A percentile compares a stretch with the other conserved stretches of the same genome.
These are phyloP conservation scores for Aleiodes leptofemur DNA, from an alignment of 2,888 invertebrate species.

Conservation along the genomic window DNA sequence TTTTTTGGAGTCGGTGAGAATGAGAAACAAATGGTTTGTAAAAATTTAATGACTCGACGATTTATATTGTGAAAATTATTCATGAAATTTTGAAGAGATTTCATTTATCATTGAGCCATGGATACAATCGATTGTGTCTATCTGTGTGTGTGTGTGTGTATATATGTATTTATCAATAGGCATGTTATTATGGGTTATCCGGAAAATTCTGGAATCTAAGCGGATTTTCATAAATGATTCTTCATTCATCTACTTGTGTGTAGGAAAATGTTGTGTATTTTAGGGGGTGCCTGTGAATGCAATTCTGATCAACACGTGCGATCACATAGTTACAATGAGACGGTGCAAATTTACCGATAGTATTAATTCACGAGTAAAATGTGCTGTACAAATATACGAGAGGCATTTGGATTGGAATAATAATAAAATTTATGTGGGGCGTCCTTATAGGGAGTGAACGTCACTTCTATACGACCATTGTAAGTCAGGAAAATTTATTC, in stretches of 20 bases:
- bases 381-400: neutral
- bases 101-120: no score
- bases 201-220: no score
- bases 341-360: slow-evolving; percentile 49
- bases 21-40: slow-evolving; percentile 48
- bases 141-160: no score
- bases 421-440: slow-evolving; percentile 61
- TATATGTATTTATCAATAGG: no score
- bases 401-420: neutral
- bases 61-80: slow-evolving; percentile 43
- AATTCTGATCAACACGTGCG: no score
- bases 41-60: slow-evolving; percentile 56
- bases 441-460: slow-evolving; percentile 57
- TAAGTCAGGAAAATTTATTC: neutral
- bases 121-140: no score
- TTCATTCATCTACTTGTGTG: no score
- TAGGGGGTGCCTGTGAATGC: no score
- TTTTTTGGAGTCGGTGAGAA: neutral
- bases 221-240: no score
- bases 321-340: slow-evolving; percentile 41
- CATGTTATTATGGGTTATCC: no score
- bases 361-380: slow-evolving; percentile 46
- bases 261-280: no score
- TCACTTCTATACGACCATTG: slow-evolving; percentile 35
- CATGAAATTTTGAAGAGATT: slow-evolving; percentile 10